These are phyloP conservation scores for Drosophila neonasuta DNA, from an alignment of 2,888 invertebrate species.

Conservation along the genomic window DNA sequence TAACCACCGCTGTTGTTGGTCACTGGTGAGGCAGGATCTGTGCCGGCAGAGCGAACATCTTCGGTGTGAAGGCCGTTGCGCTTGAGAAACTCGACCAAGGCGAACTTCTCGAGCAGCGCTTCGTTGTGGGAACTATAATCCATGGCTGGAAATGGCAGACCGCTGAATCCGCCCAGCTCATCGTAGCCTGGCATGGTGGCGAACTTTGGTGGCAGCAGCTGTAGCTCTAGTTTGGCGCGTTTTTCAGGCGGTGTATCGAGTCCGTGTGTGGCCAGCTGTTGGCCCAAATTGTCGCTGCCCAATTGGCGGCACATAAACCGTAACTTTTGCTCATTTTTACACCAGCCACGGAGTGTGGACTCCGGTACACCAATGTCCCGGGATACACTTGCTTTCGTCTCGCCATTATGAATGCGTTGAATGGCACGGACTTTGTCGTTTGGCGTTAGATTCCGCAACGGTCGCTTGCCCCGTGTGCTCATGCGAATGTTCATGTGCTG, in stretches of 20 bases:
- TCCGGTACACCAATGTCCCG: slow-evolving; percentile 93
- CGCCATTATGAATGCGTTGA: slow-evolving; percentile 90
- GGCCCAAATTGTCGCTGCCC: slow-evolving; percentile 85
- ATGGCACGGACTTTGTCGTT: slow-evolving; percentile 91
- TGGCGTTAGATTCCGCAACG: slow-evolving; percentile 88
- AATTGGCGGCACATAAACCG: slow-evolving; percentile 87
- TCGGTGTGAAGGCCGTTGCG: slow-evolving; percentile 68
- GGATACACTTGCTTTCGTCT: slow-evolving; percentile 92
- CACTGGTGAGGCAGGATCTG: slow-evolving; percentile 80
- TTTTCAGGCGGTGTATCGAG: slow-evolving; percentile 78
- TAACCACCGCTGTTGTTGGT: slow-evolving; percentile 78
- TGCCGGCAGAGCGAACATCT: slow-evolving; percentile 30
- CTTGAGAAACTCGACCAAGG: slow-evolving; percentile 72
- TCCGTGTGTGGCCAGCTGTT: slow-evolving; percentile 41
- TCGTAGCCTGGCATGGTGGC: slow-evolving; percentile 70
- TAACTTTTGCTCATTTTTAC: slow-evolving; percentile 91
- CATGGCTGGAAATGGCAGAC: slow-evolving; percentile 66
- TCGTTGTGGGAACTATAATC: slow-evolving; percentile 74
- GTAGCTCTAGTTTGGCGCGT: slow-evolving; percentile 75
- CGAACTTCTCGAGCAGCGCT: slow-evolving; percentile 77
- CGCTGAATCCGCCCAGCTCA: slow-evolving; percentile 72
- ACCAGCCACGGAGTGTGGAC: slow-evolving; percentile 92
- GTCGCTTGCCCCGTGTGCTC: slow-evolving; percentile 89
- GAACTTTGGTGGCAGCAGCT: slow-evolving; percentile 68
- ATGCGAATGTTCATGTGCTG: slow-evolving; percentile 82